Evolutionary conservation across 2,113 vertebrate genomes (phyloP), one percentile per base, ranked within the genome.

Genomic region (Martes martes): DNA sequence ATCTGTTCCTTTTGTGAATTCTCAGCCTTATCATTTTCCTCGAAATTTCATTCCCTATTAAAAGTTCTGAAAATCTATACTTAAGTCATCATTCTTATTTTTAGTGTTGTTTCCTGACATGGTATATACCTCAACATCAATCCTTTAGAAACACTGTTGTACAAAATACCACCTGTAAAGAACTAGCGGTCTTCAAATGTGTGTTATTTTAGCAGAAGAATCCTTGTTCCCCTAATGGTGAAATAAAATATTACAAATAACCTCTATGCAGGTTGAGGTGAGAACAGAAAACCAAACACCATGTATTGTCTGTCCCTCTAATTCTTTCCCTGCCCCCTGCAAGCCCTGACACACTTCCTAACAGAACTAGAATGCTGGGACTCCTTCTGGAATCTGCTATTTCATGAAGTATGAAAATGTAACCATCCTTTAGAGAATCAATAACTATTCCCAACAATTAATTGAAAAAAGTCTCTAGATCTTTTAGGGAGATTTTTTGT

Each of bases 291-390:
- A 31, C 9, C 9, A 13, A 21, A 13, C 47, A 15, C 10, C 6
- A 18, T 9, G 26, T 45, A 42, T 33, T 33, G 19, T 31, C 42
- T 50, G 16, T 5, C 13, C 45, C 3, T 24, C 59, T 14, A 24
- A 6, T 2, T 13, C 42, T 84, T 11, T 47, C 11, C 42, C 26
- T n/a, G 13, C 0, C 4, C 33, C 4, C 5, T 11, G 14, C 4
- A 8, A 28, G 16, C 39, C 16, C 26, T 2, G 45, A 31, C 19
- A 19, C 18, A 8, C 39, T 42, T 61, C 23, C 18, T 9, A 11
- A 50, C 18, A 21, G 63, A 21, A 4, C 36, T 26, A 7, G 2
- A 63, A 39, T 16, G 13, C 45, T 52, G 18, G 14, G 50, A 73
- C 33, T 59, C 13, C 7, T 59, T 78, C 6, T 67, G 36, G 73